Base-by-base conservation (phyloP, 2,888 invertebrate genomes). In the Odontothrips loti region DNA sequence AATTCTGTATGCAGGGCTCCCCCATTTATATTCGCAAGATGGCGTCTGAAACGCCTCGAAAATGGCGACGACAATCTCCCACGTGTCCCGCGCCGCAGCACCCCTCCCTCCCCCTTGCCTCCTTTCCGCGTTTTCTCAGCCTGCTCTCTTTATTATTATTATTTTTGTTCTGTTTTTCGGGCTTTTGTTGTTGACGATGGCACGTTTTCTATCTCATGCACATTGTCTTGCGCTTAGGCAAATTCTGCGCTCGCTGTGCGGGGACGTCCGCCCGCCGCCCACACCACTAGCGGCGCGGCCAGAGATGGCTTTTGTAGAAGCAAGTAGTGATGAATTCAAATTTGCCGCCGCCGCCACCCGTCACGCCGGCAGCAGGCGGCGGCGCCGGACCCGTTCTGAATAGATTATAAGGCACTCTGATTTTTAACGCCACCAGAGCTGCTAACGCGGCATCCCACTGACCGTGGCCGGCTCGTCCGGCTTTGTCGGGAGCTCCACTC, bases 21-120 rank as follows among this genome's bases (percentile, higher is more conserved):
- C 68, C 68, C 68, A 75, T 75, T 75, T 75, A 75, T 75, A 75
- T 75, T 27, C 68, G 68, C 68, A 75, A 23, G 68, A 75, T 75
- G 68, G 68, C 68, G 23, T 75, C 68, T 75, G 68, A 75, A 75
- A 75, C 68, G 68, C 68, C 23, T n/a, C 68, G 68, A 75, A 75
- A 75, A 75, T 75, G 68, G 68, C 23, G 27, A 75, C 68, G 68
- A 75, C 68, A 75, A 75, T 75, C 68, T 75, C 12, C 34, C 34
- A 43, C 58, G 58, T 58, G 58, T 23, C 27, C 27, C 27, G 12
- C 27, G 27, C 68, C 27, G 27, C 58, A 10, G 15, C 11, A 6
- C 15, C 15, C 58, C 58, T n/a, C 51, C 51, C 9, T 10, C 51
- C 10, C 51, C 51, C 20, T 51, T 20, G 9, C 48, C 48, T 15